Conservation (phyloP, 2,888 invertebrate species). For the Chirona hameri region DNA sequence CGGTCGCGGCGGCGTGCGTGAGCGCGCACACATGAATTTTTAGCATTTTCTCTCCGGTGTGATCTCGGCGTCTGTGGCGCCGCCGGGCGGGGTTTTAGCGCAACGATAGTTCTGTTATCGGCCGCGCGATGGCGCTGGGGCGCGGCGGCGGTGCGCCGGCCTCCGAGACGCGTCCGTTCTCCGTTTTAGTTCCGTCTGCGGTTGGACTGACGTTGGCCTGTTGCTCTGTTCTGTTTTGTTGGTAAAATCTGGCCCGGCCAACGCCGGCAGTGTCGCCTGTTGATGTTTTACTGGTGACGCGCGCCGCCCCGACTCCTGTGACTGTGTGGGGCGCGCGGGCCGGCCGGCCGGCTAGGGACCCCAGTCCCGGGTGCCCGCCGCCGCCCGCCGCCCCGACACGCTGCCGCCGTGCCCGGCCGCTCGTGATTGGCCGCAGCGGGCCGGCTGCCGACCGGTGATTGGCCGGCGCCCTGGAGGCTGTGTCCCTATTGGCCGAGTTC, state of each 20-base stretch:
- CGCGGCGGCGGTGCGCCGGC: not conserved
- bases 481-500: slow-evolving; percentile 24
- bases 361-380: not conserved
- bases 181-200: not conserved
- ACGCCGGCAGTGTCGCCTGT: not conserved
- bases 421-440: not conserved
- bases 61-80: slow-evolving; percentile 3
- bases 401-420: not conserved
- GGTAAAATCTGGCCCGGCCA: not conserved
- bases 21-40: not conserved
- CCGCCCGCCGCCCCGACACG: not conserved
- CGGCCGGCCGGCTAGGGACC: not conserved
- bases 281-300: not conserved
- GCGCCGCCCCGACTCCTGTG: not conserved
- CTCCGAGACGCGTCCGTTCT: not conserved
- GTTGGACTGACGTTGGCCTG: not conserved
- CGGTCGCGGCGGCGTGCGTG: not conserved
- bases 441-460: not conserved
- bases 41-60: not conserved
- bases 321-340: not conserved
- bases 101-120: slow-evolving; percentile 23
- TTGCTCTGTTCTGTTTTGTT: slow-evolving; percentile 2
- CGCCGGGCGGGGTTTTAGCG: slow-evolving; percentile 24
- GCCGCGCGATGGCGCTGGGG: not conserved
- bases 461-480: not conserved